Percentiles rank a stretch among this genome's conserved stretches.
phyloP scores from a whole-genome alignment of 2,888 invertebrate species.

The Tridacna gigas region DNA sequence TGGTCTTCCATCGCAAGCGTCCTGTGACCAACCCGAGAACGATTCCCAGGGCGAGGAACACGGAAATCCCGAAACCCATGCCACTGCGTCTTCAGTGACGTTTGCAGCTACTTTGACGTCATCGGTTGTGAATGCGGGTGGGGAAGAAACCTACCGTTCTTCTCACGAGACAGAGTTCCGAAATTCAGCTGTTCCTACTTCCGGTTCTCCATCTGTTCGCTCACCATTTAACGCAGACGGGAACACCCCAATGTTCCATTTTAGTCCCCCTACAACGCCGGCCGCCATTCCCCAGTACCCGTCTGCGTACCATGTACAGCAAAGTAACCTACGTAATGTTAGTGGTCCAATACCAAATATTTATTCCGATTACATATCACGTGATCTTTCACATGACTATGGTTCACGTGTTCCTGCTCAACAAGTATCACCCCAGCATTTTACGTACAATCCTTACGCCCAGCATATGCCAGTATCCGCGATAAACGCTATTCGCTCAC shows the following conservation, averaged over 20 bases:
- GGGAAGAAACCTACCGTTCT: conserved; percentile 75
- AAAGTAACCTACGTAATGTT: conserved; percentile 55
- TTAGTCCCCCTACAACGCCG: conserved; percentile 61
- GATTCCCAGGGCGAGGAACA: conserved; percentile 31
- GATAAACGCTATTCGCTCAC: conserved; percentile 31
- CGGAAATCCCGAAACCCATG: conserved; percentile 22
- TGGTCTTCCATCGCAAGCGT: conserved; percentile 71
- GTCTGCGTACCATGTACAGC: conserved; percentile 51
- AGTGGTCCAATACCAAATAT: conserved; percentile 50
- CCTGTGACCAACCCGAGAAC: conserved; percentile 46
- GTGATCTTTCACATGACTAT: conserved; percentile 59
- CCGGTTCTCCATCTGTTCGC: conserved; percentile 70
- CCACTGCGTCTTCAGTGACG: conserved; percentile 27
- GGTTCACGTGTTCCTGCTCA: conserved; percentile 65
- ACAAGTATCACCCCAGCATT: conserved; percentile 59
- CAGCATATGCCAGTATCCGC: conserved; percentile 57
- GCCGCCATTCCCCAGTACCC: conserved; percentile 50
- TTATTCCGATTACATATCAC: conserved; percentile 61
- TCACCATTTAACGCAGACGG: conserved; percentile 45
- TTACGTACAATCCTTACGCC: conserved; percentile 59
- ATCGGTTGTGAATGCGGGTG: conserved; percentile 66
- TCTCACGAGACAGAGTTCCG: conserved; percentile 79
- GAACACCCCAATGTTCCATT: conserved; percentile 60
- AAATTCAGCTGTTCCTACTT: not conserved
- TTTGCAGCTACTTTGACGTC: conserved; percentile 34